Percentiles rank a stretch among this genome's conserved stretches.
Evolutionary conservation across 2,113 vertebrate genomes (phyloP).

Genomic region (Ranitomeya imitator): DNA sequence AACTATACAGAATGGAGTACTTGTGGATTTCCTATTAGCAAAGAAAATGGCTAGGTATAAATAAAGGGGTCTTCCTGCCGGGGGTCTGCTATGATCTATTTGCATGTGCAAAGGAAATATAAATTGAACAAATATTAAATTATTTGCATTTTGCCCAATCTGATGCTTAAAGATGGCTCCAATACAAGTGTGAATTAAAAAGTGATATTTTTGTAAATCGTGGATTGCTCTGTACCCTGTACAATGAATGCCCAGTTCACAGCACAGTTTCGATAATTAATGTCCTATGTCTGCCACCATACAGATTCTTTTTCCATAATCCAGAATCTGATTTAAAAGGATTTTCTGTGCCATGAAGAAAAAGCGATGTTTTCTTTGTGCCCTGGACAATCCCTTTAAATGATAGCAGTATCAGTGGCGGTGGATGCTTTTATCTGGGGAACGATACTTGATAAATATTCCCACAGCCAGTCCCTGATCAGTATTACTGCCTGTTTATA

Average conservation of each 20-base stretch:
- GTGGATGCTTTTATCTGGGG: not conserved
- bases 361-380: too few relatives aligned
- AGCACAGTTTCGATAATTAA: too few relatives aligned
- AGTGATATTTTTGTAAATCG: too few relatives aligned
- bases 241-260: too few relatives aligned
- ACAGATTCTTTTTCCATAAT: too few relatives aligned
- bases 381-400: not conserved
- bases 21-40: not conserved
- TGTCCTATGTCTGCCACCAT: too few relatives aligned
- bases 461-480: slow-evolving; percentile 38
- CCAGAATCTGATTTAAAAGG: too few relatives aligned
- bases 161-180: too few relatives aligned
- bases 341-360: too few relatives aligned
- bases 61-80: not conserved
- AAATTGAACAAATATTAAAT: not conserved
- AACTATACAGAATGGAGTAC: not conserved
- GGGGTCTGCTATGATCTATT: not conserved
- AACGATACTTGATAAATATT: slow-evolving; percentile 63
- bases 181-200: too few relatives aligned
- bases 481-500: slow-evolving; percentile 63
- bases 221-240: too few relatives aligned
- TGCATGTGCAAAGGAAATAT: not conserved
- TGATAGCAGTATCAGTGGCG: not conserved
- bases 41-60: not conserved
- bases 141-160: too few relatives aligned